These are phyloP conservation scores for Mesembrinibis cayennensis DNA, from an alignment of 2,113 vertebrate species.

Conservation along the genomic window DNA sequence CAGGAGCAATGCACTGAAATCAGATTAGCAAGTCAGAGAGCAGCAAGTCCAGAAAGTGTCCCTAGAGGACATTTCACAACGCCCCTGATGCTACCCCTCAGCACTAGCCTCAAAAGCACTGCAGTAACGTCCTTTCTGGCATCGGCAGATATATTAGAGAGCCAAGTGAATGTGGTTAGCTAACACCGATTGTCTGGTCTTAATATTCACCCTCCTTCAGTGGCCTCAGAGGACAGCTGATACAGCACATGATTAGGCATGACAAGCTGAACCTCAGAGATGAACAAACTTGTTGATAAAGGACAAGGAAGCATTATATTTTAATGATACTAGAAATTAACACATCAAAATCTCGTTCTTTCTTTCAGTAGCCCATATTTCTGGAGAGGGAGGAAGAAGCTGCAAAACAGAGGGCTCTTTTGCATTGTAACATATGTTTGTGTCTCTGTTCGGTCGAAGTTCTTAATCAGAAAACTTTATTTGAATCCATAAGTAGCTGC, in stretches of 20 bases:
- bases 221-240: neutral
- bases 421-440: neutral
- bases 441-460: neutral
- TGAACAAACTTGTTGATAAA: neutral
- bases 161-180: neutral
- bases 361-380: fast-evolving
- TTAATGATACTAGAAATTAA: neutral
- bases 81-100: neutral
- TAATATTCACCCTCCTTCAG: neutral
- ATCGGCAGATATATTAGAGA: neutral
- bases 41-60: neutral
- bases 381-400: neutral
- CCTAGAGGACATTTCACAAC: neutral
- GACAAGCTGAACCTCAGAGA: neutral
- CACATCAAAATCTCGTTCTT: neutral
- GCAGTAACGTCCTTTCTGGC: neutral
- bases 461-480: neutral
- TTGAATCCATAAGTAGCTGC: neutral
- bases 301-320: neutral
- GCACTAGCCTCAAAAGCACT: neutral
- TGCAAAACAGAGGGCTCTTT: neutral
- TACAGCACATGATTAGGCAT: neutral
- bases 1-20: neutral
- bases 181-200: neutral
- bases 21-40: neutral